A percentile compares a stretch with the other conserved stretches of the same genome.
phyloP scores from a whole-genome alignment of 2,888 invertebrate genomes.

The Pandemis cinnamomeana region DNA sequence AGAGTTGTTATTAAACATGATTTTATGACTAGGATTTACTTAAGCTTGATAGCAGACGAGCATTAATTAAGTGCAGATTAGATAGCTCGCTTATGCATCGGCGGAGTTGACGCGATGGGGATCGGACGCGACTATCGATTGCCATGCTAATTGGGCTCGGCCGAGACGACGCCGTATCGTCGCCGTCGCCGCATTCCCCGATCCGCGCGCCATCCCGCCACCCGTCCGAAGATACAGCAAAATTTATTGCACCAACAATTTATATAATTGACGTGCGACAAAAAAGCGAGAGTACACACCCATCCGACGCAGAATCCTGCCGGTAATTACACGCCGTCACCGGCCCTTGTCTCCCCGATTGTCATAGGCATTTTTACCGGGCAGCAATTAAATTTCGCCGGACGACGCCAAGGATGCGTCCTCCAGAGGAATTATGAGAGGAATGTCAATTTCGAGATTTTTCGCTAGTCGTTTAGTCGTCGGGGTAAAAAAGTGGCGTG shows the following conservation, averaged over 20 bases:
- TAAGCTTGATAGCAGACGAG: slow-evolving; percentile 65
- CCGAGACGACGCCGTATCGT: slow-evolving; percentile 66
- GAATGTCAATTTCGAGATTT: slow-evolving; percentile 83
- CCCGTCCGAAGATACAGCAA: slow-evolving; percentile 79
- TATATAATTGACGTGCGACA: slow-evolving; percentile 83
- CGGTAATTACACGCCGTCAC: slow-evolving; percentile 75
- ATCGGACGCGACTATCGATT: slow-evolving; percentile 80
- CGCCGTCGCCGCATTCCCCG: slow-evolving; percentile 67
- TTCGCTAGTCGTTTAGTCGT: slow-evolving; percentile 77
- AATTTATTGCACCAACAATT: slow-evolving; percentile 84
- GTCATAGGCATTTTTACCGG: slow-evolving; percentile 73
- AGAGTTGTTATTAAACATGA: slow-evolving; percentile 9
- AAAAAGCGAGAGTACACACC: slow-evolving; percentile 81
- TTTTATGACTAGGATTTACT: slow-evolving; percentile 45
- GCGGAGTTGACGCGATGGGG: slow-evolving; percentile 77
- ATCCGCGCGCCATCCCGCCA: slow-evolving; percentile 58
- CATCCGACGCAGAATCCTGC: slow-evolving; percentile 71
- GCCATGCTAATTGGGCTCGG: slow-evolving; percentile 82
- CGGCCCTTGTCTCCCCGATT: slow-evolving; percentile 60
- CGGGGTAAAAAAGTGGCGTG: slow-evolving; percentile 67
- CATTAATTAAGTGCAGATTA: slow-evolving; percentile 79
- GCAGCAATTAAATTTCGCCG: slow-evolving; percentile 69
- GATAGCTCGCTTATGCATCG: slow-evolving; percentile 75
- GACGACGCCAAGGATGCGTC: slow-evolving; percentile 76
- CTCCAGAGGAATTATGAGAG: slow-evolving; percentile 76